Conservation (phyloP, 2,113 vertebrate genomes). For the Alaudala cheleensis region DNA sequence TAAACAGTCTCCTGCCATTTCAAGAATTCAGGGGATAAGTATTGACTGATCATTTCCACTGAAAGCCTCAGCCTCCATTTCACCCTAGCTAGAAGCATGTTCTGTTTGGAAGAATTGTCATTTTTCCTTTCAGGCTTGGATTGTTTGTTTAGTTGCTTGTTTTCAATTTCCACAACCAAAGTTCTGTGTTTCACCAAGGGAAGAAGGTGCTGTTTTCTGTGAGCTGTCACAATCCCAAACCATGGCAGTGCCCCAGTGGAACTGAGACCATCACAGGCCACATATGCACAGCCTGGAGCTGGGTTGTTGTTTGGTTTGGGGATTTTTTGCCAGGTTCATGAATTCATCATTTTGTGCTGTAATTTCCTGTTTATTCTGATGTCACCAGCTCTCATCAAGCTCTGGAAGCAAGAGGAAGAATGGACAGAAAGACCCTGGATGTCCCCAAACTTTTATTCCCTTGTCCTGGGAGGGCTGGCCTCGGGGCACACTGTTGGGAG, state of each 20-base stretch:
- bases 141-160: background rate
- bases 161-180: background rate
- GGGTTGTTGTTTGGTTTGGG: too few relatives aligned
- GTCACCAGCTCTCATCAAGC: background rate
- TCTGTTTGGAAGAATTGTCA: background rate
- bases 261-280: background rate
- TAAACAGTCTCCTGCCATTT: conserved; percentile 1
- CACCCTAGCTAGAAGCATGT: background rate
- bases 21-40: background rate
- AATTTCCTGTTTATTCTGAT: background rate
- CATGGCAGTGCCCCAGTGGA: background rate
- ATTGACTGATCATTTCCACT: background rate
- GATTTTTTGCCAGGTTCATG: background rate
- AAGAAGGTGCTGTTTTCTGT: background rate
- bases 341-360: background rate
- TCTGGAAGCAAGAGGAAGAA: background rate
- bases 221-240: background rate
- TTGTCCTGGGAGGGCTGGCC: conserved; percentile 3
- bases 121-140: conserved; percentile 8
- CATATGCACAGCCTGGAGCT: background rate
- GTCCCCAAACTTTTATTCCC: background rate
- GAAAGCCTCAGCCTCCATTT: background rate
- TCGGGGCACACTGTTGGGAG: background rate
- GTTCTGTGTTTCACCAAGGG: background rate
- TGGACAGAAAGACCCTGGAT: background rate